Conservation (phyloP, 2,888 invertebrate species). For the Suillia variegata region DNA sequence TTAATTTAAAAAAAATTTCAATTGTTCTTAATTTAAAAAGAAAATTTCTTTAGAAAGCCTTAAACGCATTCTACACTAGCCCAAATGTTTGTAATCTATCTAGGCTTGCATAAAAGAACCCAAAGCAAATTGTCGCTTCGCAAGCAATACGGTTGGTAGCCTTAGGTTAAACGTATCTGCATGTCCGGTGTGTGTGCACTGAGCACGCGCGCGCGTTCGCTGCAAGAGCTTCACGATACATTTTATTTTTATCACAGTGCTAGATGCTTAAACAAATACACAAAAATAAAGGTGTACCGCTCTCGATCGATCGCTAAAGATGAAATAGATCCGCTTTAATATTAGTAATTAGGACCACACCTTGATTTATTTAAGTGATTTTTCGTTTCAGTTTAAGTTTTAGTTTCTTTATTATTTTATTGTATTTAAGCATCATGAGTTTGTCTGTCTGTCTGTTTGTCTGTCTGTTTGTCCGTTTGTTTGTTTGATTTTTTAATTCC, state of each 20-base stretch:
- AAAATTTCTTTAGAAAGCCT: no score
- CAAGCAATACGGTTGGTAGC: neutral
- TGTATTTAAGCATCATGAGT: neutral
- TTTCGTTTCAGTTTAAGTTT: constrained; percentile 21
- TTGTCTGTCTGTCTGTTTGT: constrained; percentile 3
- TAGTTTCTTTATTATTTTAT: neutral
- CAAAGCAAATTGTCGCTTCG: neutral
- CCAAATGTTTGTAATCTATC: no score
- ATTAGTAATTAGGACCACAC: constrained; percentile 55
- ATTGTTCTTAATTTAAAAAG: no score
- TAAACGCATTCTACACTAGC: no score
- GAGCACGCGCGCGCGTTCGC: constrained; percentile 18
- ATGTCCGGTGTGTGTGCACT: constrained; percentile 3
- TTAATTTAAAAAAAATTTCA: no score
- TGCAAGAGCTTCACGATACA: neutral
- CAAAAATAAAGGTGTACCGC: constrained; percentile 15
- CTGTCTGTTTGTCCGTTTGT: neutral
- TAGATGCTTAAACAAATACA: neutral
- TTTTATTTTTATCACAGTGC: neutral
- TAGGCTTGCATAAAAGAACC: no score
- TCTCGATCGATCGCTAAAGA: constrained; percentile 25
- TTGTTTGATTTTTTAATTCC: neutral
- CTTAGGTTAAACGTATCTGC: neutral
- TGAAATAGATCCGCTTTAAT: constrained; percentile 56
- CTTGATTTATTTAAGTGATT: constrained; percentile 47